Evolutionary conservation across 2,797 vertebrate genomes (phyloP), one percentile per base, ranked within the genome.

Genomic region (Cyclura pinguis): DNA sequence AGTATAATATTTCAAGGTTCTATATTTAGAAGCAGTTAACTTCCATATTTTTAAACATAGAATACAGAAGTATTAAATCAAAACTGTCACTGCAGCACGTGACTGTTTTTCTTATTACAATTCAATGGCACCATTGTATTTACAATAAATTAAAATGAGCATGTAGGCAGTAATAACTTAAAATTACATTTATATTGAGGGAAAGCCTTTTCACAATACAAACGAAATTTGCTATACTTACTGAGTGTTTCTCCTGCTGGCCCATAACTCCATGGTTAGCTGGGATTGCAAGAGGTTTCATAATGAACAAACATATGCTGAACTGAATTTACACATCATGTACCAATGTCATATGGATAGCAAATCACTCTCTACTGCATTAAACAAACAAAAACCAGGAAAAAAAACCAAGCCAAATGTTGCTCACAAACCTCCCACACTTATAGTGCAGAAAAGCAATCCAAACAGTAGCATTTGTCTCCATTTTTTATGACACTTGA

Each of bases 211-310:
- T 92, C 83, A 94, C 14, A 96, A 96, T 95, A 94, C 92, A 96
- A 96, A 93, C 94, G 93, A 94, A 96, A 94, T 96, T 95, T 92
- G 96, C 78, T 90, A 94, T 98, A 99, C 99, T 99, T 98, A 99
- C 99, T 97, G 98, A 98, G 95, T 98, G 98, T 97, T 98, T 99
- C 97, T 99, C 98, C 97, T 98, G 98, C 98, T 99, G 99, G 97
- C 98, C 98, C 97, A 98, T 98, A 98, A 98, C 98, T 98, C 98
- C 99, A 99, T 99, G 98, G 97, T 98, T 98, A 97, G 98, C 98
- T 97, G 98, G 97, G 95, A 98, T 95, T 97, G 98, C 98, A 98
- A 99, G 99, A 96, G 99, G 98, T 98, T 99, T 99, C 99, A 99
- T 99, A 98, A 98, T 98, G 98, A 98, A 98, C 97, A 97, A 98